Base-by-base conservation (phyloP, 2,113 vertebrate genomes). In the Dendrocopos noguchii region DNA sequence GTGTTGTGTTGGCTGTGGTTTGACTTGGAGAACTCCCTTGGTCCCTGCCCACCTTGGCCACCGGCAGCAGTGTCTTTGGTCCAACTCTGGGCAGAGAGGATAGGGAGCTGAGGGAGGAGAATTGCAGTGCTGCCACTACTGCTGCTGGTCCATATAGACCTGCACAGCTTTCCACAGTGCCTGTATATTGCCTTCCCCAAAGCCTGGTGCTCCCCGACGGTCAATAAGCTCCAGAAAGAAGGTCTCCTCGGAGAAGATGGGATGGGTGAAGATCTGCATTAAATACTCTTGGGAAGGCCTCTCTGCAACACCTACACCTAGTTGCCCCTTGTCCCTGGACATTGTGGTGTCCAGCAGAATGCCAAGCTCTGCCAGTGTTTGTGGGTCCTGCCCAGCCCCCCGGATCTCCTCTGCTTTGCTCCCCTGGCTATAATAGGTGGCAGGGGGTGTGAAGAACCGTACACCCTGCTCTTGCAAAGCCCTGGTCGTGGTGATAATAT, bases 161-260 rank as follows among this genome's bases (percentile, higher is more conserved):
- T 99, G 98, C 77, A 99, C 97, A 0, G 99, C 98, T 91, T 95
- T 97, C 99, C 99, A 99, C 74, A 99, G 97, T 0, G 99, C 99
- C 20, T 78, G 95, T 85, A 99, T 98, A 88, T 99, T 99, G 74
- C 98, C 98, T 50, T 99, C 98, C 4, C 99, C 99, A 0, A 99
- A 99, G 25, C 99, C 99, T 0, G 79, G 96, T 0, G 99, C 98
- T 27, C 98, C 99, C 50, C 95, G 96, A 7, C 99, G 98, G 94
- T 99, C 98, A 50, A 99, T 99, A 74, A 99, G 97, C 97, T 99
- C 99, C 70, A 99, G 96, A 96, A 99, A 99, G 95, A 99, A 98
- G 4, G 99, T 99, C 78, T 99, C 98, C 94, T 99, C 98, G 0
- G 95, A 85, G 52, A 99, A 99, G 80, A 99, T 93, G 73, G 99